These are phyloP conservation scores for Ceraclea dissimilis DNA, from an alignment of 2,888 invertebrate genomes.

Conservation along the genomic window DNA sequence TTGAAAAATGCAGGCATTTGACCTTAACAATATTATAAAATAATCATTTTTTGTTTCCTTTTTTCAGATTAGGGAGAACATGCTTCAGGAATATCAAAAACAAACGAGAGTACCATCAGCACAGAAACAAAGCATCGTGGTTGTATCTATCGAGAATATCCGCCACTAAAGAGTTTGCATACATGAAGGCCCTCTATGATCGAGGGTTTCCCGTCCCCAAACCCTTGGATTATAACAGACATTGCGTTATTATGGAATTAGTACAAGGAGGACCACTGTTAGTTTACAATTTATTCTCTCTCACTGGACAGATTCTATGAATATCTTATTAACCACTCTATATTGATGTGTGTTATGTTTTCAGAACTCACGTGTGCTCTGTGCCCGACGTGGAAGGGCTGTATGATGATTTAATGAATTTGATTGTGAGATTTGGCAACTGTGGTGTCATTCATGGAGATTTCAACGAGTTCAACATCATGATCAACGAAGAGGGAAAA, in stretches of 20 bases:
- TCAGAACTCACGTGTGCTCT: constrained; percentile 52
- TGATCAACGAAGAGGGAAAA: constrained; percentile 72
- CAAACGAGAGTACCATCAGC: constrained; percentile 94
- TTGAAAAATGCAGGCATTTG: too few species aligned
- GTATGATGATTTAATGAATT: constrained; percentile 90
- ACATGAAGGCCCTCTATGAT: constrained; percentile 89
- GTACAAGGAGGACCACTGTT: constrained; percentile 75
- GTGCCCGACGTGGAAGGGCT: constrained; percentile 64
- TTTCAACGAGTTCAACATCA: constrained; percentile 98
- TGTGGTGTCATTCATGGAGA: constrained; percentile 98
- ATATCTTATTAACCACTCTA: too few species aligned
- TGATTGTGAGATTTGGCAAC: constrained; percentile 84
- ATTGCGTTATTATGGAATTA: constrained; percentile 95
- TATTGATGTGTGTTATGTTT: constrained; percentile 1
- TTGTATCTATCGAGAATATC: constrained; percentile 93
- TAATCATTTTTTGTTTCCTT: too few species aligned
- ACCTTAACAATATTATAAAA: too few species aligned
- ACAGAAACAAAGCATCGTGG: constrained; percentile 87
- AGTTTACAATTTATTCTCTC: constrained; percentile 34
- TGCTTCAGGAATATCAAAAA: constrained; percentile 94
- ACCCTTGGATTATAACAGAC: constrained; percentile 89
- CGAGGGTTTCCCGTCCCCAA: constrained; percentile 91
- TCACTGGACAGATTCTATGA: too few species aligned
- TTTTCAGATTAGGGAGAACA: constrained; percentile 74
- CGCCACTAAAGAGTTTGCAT: constrained; percentile 95